Evolutionary conservation across 2,113 vertebrate species (phyloP), one percentile per base, ranked within the genome.

Genomic region (Thinocorus orbignyianus): DNA sequence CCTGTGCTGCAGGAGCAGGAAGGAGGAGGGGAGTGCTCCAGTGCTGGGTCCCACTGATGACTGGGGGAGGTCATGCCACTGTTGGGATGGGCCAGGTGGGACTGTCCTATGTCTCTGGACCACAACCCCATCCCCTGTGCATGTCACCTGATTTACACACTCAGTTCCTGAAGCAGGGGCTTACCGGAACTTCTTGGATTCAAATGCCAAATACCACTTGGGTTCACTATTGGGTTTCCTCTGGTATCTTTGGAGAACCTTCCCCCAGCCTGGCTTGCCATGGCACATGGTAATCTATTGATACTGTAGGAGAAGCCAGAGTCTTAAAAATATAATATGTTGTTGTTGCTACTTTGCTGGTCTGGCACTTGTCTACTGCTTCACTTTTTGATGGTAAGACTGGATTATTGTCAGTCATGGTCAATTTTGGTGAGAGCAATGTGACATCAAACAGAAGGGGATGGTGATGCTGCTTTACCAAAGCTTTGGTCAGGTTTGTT

Each of bases 61-160:
- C 16, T 1, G 1, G 17, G 6, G 16, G 5, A 22, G 55, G 30
- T 74, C 33, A 8, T 11, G 12, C 24, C 0, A 1, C 28, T 46
- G 8, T 15, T 60, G 26, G 31, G 22, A 17, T 60, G 52, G 30
- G 49, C 19, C 1, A 1, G 7, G 17, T 72, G 42, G 31, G 44
- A 30, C 52, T 61, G 54, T 30, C 13, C 6, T 44, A 3, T 23
- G 28, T 9, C 18, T 68, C 52, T 82, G 70, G 39, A 41, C 44
- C 23, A 39, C 15, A 20, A 46, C 30, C 9, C 3, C 13, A 7
- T 4, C 6, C 8, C 7, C 24, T 31, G 17, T 30, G 46, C 18
- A 39, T 10, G 44, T 68, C 7, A 0, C 68, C 18, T 39, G 39
- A 33, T 39, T 68, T 10, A 25, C 42, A 31, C 24, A 49, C 15